Evolutionary conservation across 2,797 vertebrate genomes (phyloP), one percentile per base, ranked within the genome.

Genomic region (Hippocampus kuda): DNA sequence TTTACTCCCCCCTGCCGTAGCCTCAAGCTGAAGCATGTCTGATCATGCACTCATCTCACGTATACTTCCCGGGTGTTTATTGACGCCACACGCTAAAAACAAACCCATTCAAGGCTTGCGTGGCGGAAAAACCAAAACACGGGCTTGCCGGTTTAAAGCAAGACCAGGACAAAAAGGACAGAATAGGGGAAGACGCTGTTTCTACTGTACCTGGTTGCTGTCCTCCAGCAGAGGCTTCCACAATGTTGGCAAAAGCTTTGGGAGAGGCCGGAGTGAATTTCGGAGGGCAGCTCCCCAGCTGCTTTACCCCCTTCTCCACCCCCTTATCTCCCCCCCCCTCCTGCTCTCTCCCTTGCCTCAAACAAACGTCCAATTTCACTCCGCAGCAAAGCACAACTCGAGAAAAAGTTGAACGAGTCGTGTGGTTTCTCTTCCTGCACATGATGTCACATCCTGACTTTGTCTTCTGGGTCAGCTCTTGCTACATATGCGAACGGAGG

Each of bases 361-460:
- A 68, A 77, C 75, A 72, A 75, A 83, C 59, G 77, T 83, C 75
- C 74, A 77, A 79, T 80, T 84, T 82, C 77, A 57, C 77, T 73
- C 72, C 68, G 69, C 76, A 73, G 71, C 70, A 76, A 15, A 69
- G 74, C 70, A 69, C 82, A 79, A 76, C 44, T 83, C 78, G 73
- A 75, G 72, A 62, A 63, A 80, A 82, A 66, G 24, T 72, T 79
- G 80, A 83, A 86, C 83, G 84, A 86, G 83, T 84, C 85, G 85
- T 89, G 91, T 90, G 86, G 86, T 88, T 89, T 89, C 74, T 84
- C 82, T 91, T 92, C 89, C 89, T 88, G 85, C 70, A 65, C 69
- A 78, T 95, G 94, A 95, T 94, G 94, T 95, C 94, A 96, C 87
- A 93, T 96, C 94, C 94, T 95, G 91, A 93, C 89, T 92, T 91